A percentile compares a stretch with the other conserved stretches of the same genome.
Conservation (phyloP, 2,888 invertebrate species). For the Erebia palarica region DNA sequence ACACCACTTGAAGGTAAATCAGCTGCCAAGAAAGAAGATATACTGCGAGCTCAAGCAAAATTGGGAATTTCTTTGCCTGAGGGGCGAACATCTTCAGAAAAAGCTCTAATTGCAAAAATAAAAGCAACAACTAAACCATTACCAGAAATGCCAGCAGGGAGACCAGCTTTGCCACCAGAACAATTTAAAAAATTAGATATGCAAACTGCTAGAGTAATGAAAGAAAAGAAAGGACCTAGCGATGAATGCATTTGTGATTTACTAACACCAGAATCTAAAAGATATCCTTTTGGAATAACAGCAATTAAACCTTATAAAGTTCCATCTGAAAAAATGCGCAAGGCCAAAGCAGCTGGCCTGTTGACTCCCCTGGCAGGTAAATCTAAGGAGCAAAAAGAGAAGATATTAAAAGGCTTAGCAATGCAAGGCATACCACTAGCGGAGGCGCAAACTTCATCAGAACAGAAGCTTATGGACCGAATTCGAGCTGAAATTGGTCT, state of each 20-base stretch:
- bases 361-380: constrained; percentile 43
- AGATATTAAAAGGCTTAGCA: constrained; percentile 42
- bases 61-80: constrained; percentile 46
- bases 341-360: constrained; percentile 37
- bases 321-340: constrained; percentile 43
- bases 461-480: constrained; percentile 48
- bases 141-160: constrained; percentile 23
- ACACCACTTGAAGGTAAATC: constrained; percentile 49
- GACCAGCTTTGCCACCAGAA: constrained; percentile 37
- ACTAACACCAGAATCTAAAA: constrained; percentile 42
- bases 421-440: constrained; percentile 48
- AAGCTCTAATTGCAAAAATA: constrained; percentile 42
- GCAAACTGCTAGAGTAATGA: constrained; percentile 47
- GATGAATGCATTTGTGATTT: constrained; percentile 51
- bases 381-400: constrained; percentile 45
- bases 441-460: constrained; percentile 50
- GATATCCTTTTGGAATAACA: background rate
- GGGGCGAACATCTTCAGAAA: constrained; percentile 43
- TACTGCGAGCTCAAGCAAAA: constrained; percentile 43
- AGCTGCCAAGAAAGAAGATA: constrained; percentile 48
- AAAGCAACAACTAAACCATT: constrained; percentile 41
- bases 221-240: constrained; percentile 50
- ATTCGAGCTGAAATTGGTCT: constrained; percentile 48
- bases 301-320: constrained; percentile 41
- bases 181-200: constrained; percentile 36